A percentile compares a stretch with the other conserved stretches of the same genome.
phyloP scores from a whole-genome alignment of 2,888 invertebrate species.

The Amphipoea lucens region DNA sequence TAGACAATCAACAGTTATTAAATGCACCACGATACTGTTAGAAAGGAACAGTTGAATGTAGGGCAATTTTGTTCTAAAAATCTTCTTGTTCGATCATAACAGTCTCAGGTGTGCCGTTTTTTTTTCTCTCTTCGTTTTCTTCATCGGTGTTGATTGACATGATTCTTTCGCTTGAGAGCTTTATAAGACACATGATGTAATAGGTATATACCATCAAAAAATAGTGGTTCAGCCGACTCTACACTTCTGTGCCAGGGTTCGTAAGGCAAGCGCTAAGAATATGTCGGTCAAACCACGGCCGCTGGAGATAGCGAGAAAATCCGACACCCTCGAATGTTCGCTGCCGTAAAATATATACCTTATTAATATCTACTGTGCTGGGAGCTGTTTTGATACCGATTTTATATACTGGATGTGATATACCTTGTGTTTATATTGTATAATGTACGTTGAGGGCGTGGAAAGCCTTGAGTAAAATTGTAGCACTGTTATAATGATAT shows the following conservation, averaged over 20 bases:
- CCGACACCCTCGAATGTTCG: slow-evolving; percentile 77
- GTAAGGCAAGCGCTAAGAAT: slow-evolving; percentile 85
- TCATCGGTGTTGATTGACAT: too few species aligned
- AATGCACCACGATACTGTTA: background rate
- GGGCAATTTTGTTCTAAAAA: background rate
- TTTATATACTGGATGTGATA: slow-evolving; percentile 47
- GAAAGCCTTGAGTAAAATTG: background rate
- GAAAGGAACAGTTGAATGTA: background rate
- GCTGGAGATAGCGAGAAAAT: slow-evolving; percentile 84
- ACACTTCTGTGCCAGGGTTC: slow-evolving; percentile 73
- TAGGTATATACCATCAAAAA: background rate
- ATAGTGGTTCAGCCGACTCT: slow-evolving; percentile 61
- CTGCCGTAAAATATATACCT: slow-evolving; percentile 75
- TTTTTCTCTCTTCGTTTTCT: background rate
- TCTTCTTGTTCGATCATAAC: too few species aligned
- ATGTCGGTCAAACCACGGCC: slow-evolving; percentile 88
- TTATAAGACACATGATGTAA: background rate
- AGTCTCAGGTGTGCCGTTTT: background rate
- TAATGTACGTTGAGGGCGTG: background rate
- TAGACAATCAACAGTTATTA: background rate
- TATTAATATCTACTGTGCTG: slow-evolving; percentile 69
- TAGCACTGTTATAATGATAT: background rate
- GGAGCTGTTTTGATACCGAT: slow-evolving; percentile 45
- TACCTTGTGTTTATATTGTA: slow-evolving; percentile 27
- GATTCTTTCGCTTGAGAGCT: background rate